These are phyloP conservation scores for Fregetta grallaria DNA, from an alignment of 2,113 vertebrate species.

Conservation along the genomic window DNA sequence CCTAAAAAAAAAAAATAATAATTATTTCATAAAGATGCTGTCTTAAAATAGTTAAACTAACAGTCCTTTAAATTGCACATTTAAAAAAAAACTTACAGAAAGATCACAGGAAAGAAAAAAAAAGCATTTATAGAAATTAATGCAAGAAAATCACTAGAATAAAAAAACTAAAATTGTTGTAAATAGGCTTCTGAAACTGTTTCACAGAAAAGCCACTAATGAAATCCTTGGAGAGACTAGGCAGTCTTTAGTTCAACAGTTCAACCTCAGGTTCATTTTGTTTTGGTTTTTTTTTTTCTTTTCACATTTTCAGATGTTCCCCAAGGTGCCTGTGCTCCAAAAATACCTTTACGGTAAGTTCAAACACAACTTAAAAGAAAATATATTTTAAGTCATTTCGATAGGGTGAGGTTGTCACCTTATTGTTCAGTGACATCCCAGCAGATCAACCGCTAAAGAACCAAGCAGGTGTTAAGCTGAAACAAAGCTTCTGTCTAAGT, in stretches of 20 bases:
- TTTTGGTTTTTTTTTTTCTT: background rate
- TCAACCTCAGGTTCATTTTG: background rate
- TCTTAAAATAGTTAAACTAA: background rate
- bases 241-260: slow-evolving; percentile 42
- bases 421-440: background rate
- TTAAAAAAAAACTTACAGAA: slow-evolving; percentile 1
- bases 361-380: slow-evolving; percentile 49
- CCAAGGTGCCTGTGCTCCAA: slow-evolving; percentile 12
- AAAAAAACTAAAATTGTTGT: background rate
- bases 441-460: background rate
- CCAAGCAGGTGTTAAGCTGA: background rate
- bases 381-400: slow-evolving; percentile 51
- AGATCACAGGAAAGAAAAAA: background rate
- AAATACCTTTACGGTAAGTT: slow-evolving; percentile 28
- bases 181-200: slow-evolving; percentile 22
- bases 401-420: slow-evolving; percentile 35
- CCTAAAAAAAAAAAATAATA: background rate
- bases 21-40: background rate
- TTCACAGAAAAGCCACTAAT: slow-evolving; percentile 27
- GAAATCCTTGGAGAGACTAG: slow-evolving; percentile 46
- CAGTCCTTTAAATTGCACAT: background rate
- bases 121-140: slow-evolving; percentile 24
- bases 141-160: background rate
- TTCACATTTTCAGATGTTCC: slow-evolving; percentile 22
- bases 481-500: slow-evolving; percentile 6